Conservation (phyloP, 2,797 vertebrate genomes). For the Remorina albescens region DNA sequence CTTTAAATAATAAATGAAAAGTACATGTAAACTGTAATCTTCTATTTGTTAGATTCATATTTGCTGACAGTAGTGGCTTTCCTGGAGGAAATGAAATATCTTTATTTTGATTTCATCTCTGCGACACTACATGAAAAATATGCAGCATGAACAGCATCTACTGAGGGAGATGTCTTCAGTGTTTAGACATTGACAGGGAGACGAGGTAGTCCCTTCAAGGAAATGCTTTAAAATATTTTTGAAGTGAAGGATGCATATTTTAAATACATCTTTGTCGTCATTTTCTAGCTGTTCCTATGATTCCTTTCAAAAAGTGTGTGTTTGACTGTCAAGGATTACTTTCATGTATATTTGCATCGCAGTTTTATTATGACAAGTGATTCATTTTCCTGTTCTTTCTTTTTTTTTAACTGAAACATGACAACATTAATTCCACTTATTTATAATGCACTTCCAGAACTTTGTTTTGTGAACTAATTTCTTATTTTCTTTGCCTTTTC, state of each 20-base stretch:
- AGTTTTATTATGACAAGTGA: constrained; percentile 24
- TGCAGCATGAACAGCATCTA: constrained; percentile 6
- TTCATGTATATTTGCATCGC: constrained; percentile 17
- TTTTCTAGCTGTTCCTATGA: constrained; percentile 17
- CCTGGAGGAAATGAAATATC: constrained; percentile 1
- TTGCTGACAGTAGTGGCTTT: constrained; percentile 4
- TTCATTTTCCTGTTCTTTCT: constrained; percentile 21
- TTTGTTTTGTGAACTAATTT: constrained; percentile 8
- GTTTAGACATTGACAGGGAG: constrained; percentile 31
- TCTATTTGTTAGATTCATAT: constrained; percentile 19
- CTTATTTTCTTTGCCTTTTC: constrained; percentile 6
- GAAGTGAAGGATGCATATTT: constrained; percentile 23
- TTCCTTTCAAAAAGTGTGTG: background rate
- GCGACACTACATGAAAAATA: constrained; percentile 4
- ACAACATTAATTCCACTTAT: constrained; percentile 11
- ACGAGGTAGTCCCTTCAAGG: background rate
- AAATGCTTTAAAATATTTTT: constrained; percentile 24
- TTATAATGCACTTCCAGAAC: background rate
- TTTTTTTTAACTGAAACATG: constrained; percentile 1
- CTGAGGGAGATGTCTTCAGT: constrained; percentile 11
- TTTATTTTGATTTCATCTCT: constrained; percentile 19
- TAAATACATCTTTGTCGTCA: constrained; percentile 14
- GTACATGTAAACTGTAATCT: constrained; percentile 8
- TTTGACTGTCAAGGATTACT: constrained; percentile 25
- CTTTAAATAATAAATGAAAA: background rate